A percentile compares a stretch with the other conserved stretches of the same genome.
These are phyloP conservation scores for Silurus glanis DNA, from an alignment of 2,113 vertebrate genomes.

Conservation along the genomic window DNA sequence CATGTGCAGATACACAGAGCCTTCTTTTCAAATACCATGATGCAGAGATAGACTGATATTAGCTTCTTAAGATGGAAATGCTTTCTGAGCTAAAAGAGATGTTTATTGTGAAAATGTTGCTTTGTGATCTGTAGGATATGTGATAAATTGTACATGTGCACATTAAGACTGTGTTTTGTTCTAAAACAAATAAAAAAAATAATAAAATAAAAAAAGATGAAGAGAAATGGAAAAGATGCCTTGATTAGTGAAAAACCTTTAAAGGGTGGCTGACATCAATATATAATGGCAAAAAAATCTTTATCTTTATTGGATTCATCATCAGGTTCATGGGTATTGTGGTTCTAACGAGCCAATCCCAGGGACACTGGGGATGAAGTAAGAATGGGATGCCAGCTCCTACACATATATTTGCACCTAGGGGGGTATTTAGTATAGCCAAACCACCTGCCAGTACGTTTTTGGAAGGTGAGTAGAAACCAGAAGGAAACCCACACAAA, in stretches of 20 bases:
- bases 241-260: not conserved
- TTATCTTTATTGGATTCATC: not conserved
- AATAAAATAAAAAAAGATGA: not conserved
- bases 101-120: constrained; percentile 32
- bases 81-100: constrained; percentile 31
- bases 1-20: not conserved
- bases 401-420: not conserved
- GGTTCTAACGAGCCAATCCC: not conserved
- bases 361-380: not conserved
- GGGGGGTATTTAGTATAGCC: not conserved
- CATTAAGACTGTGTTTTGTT: not conserved
- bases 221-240: not conserved
- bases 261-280: not conserved
- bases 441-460: not conserved
- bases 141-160: constrained; percentile 18
- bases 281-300: not conserved
- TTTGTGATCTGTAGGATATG: constrained; percentile 24
- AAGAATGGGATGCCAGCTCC: not conserved
- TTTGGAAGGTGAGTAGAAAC: not conserved
- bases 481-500: not conserved
- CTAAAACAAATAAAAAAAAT: too few relatives aligned
- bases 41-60: constrained; percentile 35
- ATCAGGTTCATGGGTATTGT: not conserved
- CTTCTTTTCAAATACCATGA: not conserved
- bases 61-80: constrained; percentile 32